Conservation (phyloP, 2,113 vertebrate genomes). For the Cyanoderma ruficeps region DNA sequence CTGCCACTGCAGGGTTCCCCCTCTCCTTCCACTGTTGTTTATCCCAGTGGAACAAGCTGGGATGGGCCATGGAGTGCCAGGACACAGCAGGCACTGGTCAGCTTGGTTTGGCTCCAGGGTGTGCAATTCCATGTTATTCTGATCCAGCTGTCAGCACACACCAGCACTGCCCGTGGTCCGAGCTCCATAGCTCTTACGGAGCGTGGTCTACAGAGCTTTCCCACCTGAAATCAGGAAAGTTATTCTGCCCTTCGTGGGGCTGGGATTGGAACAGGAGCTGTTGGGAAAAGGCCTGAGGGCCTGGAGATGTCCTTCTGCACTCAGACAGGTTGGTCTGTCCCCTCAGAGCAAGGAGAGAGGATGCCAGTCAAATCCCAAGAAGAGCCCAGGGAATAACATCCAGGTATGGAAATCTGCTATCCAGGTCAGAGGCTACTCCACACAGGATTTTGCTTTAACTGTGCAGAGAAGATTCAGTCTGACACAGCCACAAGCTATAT, state of each 20-base stretch:
- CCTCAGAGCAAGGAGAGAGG: neutral
- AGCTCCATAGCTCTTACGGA: neutral
- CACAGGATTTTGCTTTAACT: neutral
- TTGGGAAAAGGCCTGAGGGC: neutral
- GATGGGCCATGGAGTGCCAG: neutral
- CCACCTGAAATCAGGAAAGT: neutral
- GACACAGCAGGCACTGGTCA: neutral
- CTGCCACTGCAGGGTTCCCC: neutral
- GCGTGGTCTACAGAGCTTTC: rapidly evolving
- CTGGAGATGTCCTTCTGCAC: neutral
- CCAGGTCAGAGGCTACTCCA: neutral
- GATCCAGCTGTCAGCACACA: neutral
- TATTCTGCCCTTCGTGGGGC: neutral
- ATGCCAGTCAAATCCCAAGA: neutral
- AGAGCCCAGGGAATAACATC: neutral
- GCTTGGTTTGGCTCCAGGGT: neutral
- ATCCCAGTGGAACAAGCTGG: neutral
- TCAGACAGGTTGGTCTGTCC: neutral
- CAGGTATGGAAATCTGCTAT: neutral
- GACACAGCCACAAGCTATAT: neutral
- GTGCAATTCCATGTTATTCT: neutral
- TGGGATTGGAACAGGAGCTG: neutral
- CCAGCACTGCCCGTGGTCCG: rapidly evolving
- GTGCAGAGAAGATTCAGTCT: neutral
- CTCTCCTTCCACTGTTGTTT: rapidly evolving